Percentiles rank a stretch among this genome's conserved stretches.
These are phyloP conservation scores for Sardina pilchardus DNA, from an alignment of 2,113 vertebrate species.

Conservation along the genomic window DNA sequence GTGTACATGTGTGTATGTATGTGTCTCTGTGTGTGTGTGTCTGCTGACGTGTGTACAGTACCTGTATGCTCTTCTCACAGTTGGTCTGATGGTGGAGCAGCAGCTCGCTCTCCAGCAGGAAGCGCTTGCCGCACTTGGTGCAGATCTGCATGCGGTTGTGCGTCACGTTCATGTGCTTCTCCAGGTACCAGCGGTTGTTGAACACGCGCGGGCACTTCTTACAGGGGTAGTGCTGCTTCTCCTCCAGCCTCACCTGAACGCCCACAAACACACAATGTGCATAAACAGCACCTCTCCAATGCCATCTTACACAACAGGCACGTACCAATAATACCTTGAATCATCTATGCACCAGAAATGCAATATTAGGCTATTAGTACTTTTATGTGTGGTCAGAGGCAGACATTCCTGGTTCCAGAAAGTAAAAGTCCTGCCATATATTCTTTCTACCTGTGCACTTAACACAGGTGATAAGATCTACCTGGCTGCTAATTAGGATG, in stretches of 20 bases:
- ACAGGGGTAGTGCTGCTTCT: conserved; percentile 90
- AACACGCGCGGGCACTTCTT: conserved; percentile 94
- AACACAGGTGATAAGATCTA: no score
- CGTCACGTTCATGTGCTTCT: conserved; percentile 96
- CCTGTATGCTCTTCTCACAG: conserved; percentile 98
- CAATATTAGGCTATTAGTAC: neutral
- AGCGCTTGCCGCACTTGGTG: conserved; percentile 90
- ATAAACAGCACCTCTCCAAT: neutral
- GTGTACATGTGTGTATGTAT: neutral
- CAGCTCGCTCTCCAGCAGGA: conserved; percentile 92
- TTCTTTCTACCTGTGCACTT: no score
- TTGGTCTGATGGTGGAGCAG: conserved; percentile 93
- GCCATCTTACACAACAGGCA: neutral
- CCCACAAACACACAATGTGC: neutral
- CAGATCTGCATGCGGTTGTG: conserved; percentile 98
- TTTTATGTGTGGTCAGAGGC: no score
- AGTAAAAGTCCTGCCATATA: no score
- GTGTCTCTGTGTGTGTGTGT: neutral
- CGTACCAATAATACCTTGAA: neutral
- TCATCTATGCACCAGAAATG: neutral
- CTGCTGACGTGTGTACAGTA: conserved; percentile 53
- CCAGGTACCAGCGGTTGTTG: conserved; percentile 98
- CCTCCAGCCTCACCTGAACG: conserved; percentile 72
- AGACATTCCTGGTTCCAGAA: no score
- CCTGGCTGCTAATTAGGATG: no score